These are phyloP conservation scores for Andrena bicolor DNA, from an alignment of 2,888 invertebrate species.

Conservation along the genomic window DNA sequence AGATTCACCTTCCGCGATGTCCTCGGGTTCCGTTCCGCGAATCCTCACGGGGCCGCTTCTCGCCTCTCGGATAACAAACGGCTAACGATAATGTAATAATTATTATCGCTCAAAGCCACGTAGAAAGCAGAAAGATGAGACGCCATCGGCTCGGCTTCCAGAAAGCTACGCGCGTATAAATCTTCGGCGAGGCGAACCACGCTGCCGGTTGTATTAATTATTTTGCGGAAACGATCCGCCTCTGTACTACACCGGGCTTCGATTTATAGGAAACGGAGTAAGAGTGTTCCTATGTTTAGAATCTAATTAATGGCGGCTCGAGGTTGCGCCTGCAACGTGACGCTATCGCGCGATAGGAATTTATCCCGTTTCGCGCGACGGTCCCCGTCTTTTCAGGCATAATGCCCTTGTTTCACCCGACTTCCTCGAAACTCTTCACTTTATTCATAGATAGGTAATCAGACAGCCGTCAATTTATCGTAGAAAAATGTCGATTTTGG, in stretches of 20 bases:
- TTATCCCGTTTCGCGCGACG: constrained; percentile 35
- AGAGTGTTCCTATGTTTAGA: constrained; percentile 59
- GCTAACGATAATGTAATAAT: constrained; percentile 65
- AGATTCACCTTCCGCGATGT: constrained; percentile 55
- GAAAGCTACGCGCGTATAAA: constrained; percentile 46
- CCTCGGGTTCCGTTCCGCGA: constrained; percentile 63
- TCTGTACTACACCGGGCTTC: constrained; percentile 10
- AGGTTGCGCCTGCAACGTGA: constrained; percentile 11
- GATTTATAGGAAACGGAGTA: constrained; percentile 55
- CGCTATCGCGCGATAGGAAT: constrained; percentile 19
- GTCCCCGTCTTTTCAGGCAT: background rate
- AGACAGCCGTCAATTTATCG: no score
- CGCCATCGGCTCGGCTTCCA: constrained; percentile 26
- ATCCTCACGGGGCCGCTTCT: constrained; percentile 31
- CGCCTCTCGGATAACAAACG: constrained; percentile 54
- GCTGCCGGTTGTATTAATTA: constrained; percentile 47
- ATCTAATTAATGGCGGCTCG: constrained; percentile 50
- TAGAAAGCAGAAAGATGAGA: constrained; percentile 31
- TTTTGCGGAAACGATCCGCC: constrained; percentile 30
- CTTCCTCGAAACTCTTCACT: background rate
- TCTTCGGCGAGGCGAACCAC: constrained; percentile 41
- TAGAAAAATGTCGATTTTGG: no score
- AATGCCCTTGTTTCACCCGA: constrained; percentile 4
- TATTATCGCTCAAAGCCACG: constrained; percentile 46
- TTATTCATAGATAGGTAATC: background rate